These are phyloP conservation scores for Julus scandinavius DNA, from an alignment of 2,888 invertebrate genomes.

Conservation along the genomic window DNA sequence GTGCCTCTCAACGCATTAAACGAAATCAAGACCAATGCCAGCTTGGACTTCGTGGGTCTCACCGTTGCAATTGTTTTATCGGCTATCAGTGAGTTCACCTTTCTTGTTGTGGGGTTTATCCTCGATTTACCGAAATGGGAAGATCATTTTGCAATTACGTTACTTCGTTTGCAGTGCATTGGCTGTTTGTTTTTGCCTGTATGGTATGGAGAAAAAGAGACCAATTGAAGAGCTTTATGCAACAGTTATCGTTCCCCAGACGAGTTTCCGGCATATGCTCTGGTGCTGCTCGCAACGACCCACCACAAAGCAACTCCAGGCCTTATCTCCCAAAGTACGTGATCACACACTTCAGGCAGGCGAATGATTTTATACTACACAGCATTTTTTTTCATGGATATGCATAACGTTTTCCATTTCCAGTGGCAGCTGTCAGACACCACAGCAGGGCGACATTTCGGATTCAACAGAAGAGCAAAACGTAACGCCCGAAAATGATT, in stretches of 20 bases:
- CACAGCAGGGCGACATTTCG: background rate
- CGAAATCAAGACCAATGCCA: constrained; percentile 5
- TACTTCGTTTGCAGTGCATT: background rate
- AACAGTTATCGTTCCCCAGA: background rate
- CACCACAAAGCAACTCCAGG: background rate
- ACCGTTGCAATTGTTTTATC: constrained; percentile 33
- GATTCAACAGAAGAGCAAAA: background rate
- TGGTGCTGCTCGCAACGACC: background rate
- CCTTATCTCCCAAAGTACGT: background rate
- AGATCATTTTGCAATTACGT: background rate
- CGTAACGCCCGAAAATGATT: background rate
- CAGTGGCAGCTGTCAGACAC: background rate
- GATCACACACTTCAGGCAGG: background rate
- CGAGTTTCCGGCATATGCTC: background rate
- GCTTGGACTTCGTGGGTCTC: constrained; percentile 45
- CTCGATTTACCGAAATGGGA: background rate
- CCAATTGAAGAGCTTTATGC: background rate
- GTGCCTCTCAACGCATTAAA: constrained; percentile 50
- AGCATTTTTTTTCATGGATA: background rate
- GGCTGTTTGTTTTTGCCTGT: background rate
- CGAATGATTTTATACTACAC: background rate
- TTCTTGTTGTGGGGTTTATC: background rate
- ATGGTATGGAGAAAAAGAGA: background rate
- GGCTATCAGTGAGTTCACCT: constrained; percentile 43
- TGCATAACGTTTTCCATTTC: background rate